Base-by-base conservation (phyloP, 2,888 invertebrate genomes). In the Lysandra bellargus region DNA sequence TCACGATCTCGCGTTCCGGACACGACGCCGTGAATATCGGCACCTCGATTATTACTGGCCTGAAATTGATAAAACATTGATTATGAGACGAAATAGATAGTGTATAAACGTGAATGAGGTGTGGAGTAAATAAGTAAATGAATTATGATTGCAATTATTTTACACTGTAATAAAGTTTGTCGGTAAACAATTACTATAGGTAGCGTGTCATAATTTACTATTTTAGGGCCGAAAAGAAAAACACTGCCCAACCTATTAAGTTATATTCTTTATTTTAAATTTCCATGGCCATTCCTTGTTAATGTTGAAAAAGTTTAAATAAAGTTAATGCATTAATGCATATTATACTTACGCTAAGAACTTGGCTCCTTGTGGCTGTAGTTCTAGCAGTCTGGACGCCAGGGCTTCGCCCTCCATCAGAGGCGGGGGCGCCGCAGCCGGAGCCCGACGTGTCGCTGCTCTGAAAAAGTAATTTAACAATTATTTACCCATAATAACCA, bases 341-440 rank as follows among this genome's bases (percentile, higher is more conserved):
- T 23, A 23, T 23, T 23, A 7, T 82, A 92, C 93, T 93, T 93
- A 99, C 98, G 99, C 99, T 87, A 99, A 96, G 94, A 99, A 99
- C 91, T 98, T 98, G 75, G 98, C 99, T 80, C 98, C 98, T 79
- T 98, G 97, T 17, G 99, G 99, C 82, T 99, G 99, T 92, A 99
- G 95, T 92, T 99, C 99, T 82, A 99, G 94, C 78, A 99, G 96
- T 81, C 99, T 95, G 81, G 99, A 98, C 0, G 99, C 99, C 80
- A 99, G 95, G 3, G 99, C 99, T 92, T 99, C 99, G 17, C 99
- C 99, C 91, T 99, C 99, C 97, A 99, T 99, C 14, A 99, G 94
- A 0, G 99, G 99, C 0, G 99, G 99, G 4, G 99, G 99, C 90
- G 99, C 98, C 0, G 95, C 93, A 0, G 88, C 93, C 2, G 95